Percentiles rank a stretch among this genome's conserved stretches.
phyloP scores from a whole-genome alignment of 2,113 vertebrate species.

The Erythrolamprus reginae region DNA sequence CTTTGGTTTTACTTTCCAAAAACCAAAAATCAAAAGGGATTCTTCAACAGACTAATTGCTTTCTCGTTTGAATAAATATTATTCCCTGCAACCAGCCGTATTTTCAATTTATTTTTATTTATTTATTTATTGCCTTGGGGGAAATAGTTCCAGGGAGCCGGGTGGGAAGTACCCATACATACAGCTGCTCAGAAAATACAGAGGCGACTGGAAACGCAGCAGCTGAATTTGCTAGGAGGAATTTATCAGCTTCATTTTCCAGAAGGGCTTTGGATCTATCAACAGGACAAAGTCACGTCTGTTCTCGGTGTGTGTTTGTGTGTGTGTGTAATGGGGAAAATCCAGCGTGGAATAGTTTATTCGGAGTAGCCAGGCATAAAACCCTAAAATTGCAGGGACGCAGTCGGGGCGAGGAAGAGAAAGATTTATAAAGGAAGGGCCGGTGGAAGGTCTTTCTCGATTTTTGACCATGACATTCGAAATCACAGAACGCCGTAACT shows the following conservation, averaged over 20 bases:
- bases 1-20: background rate
- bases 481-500: background rate
- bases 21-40: background rate
- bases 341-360: background rate
- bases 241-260: background rate
- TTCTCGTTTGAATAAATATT: background rate
- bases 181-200: background rate
- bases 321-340: no score
- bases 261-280: background rate
- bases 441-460: background rate
- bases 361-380: background rate
- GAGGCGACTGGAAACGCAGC: background rate
- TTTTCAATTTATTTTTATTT: background rate
- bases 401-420: background rate
- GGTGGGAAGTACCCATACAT: background rate
- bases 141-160: background rate
- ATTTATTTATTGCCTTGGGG: background rate
- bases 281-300: background rate
- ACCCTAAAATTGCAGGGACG: background rate
- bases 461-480: background rate
- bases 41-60: background rate
- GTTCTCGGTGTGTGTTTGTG: no score
- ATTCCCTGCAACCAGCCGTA: background rate
- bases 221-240: background rate
- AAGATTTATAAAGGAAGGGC: background rate